Percentiles rank a stretch among this genome's conserved stretches.
Conservation (phyloP, 2,113 vertebrate genomes). For the Sterna hirundo region DNA sequence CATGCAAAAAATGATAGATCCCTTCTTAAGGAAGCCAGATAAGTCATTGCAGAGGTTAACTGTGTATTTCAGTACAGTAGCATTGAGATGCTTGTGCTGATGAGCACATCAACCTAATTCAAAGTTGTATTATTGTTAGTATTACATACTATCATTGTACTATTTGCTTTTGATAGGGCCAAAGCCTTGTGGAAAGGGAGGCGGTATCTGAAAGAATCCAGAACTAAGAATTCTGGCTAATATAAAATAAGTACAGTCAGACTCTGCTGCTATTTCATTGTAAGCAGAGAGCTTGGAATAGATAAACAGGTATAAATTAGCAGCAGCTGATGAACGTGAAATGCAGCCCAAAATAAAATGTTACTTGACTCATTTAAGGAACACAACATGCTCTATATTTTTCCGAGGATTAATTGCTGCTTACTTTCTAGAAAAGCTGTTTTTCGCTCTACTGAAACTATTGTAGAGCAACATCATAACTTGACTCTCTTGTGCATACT, state of each 20-base stretch:
- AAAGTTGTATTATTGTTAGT: neutral
- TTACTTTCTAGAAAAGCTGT: neutral
- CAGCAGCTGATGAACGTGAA: neutral
- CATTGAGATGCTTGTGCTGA: neutral
- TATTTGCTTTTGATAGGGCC: neutral
- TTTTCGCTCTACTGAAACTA: neutral
- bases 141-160: neutral
- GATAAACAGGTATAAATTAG: neutral
- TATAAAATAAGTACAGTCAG: neutral
- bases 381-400: neutral
- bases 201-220: rapidly evolving
- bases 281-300: neutral
- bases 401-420: neutral
- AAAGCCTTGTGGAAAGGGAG: neutral
- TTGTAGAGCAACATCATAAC: neutral
- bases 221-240: neutral
- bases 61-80: neutral
- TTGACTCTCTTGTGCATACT: neutral
- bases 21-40: neutral
- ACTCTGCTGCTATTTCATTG: neutral
- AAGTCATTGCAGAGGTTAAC: neutral
- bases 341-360: neutral
- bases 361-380: neutral
- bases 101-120: neutral
- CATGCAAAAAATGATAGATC: neutral